A percentile compares a stretch with the other conserved stretches of the same genome.
Evolutionary conservation across 2,888 invertebrate species (phyloP).

Genomic region (Phyto melanocephala): DNA sequence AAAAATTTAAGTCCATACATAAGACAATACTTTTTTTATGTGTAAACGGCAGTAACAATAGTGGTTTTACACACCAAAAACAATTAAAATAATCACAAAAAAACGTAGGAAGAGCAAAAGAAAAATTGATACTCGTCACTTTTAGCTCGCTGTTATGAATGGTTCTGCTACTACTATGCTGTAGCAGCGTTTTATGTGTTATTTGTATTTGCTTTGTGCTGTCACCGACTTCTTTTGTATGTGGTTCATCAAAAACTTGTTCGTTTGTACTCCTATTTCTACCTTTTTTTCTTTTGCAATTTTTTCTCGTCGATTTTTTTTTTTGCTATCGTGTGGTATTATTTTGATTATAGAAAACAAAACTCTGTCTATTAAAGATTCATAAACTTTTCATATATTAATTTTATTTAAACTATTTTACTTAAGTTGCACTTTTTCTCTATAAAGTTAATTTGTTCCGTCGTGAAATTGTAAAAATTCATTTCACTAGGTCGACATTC

Average conservation of each 20-base stretch:
- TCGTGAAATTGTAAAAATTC: constrained; percentile 60
- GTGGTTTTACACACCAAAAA: constrained; percentile 45
- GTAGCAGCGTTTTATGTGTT: constrained; percentile 40
- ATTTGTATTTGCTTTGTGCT: constrained; percentile 50
- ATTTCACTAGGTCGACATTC: constrained; percentile 60
- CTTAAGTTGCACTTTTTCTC: constrained; percentile 53
- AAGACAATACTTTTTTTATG: no score
- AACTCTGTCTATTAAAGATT: constrained; percentile 33
- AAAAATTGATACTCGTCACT: constrained; percentile 54
- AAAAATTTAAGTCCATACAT: no score
- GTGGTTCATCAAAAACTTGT: constrained; percentile 44
- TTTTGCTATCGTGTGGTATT: constrained; percentile 42
- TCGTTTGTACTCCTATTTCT: constrained; percentile 54
- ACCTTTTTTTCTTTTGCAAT: constrained; percentile 37
- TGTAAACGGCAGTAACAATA: neutral
- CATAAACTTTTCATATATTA: neutral
- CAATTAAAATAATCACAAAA: constrained; percentile 56
- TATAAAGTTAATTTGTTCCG: constrained; percentile 59
- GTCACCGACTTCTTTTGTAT: constrained; percentile 54
- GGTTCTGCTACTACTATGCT: constrained; percentile 17
- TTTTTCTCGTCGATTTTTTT: constrained; percentile 53
- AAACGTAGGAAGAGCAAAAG: constrained; percentile 40
- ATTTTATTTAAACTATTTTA: constrained; percentile 30
- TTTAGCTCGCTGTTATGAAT: constrained; percentile 51
- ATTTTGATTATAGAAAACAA: neutral